phyloP scores from a whole-genome alignment of 2,888 invertebrate genomes.

The Poecilus cupreus region DNA sequence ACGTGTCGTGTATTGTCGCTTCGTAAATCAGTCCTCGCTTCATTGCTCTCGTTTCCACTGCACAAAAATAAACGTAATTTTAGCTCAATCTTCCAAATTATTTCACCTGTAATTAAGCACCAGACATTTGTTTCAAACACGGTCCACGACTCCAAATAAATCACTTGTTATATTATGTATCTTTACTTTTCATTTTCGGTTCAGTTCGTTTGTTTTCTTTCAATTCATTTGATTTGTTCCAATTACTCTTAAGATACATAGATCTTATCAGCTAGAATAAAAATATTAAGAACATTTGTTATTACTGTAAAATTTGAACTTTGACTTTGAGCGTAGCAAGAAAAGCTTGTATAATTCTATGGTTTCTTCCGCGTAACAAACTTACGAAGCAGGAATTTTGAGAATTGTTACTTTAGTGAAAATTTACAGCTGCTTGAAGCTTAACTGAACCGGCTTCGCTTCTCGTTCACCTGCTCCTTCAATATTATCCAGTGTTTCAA shows the following conservation, averaged over 20 bases:
- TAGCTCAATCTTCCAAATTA: constrained; percentile 27
- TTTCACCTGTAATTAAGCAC: constrained; percentile 29
- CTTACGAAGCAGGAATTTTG: not conserved
- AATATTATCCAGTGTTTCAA: constrained; percentile 33
- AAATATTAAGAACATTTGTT: too few relatives aligned
- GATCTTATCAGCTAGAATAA: too few relatives aligned
- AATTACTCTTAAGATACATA: too few relatives aligned
- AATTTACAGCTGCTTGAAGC: constrained; percentile 26
- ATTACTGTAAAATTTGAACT: too few relatives aligned
- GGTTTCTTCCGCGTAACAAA: not conserved
- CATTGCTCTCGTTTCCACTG: constrained; percentile 38
- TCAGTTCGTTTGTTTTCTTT: too few relatives aligned
- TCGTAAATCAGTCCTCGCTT: constrained; percentile 39
- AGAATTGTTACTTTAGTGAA: constrained; percentile 20
- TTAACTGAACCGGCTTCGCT: constrained; percentile 12
- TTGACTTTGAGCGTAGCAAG: not conserved
- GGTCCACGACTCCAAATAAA: not conserved
- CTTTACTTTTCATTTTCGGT: not conserved
- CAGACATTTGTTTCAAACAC: not conserved
- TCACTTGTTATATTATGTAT: not conserved
- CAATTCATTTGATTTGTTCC: not conserved
- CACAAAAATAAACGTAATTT: constrained; percentile 37
- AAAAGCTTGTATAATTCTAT: not conserved
- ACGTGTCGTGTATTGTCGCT: constrained; percentile 44
- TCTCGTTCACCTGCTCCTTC: constrained; percentile 27